Evolutionary conservation across 1,140 invertebrate genomes (phyloP), one percentile per base, ranked within the genome.

Genomic region (Grapholita molesta): DNA sequence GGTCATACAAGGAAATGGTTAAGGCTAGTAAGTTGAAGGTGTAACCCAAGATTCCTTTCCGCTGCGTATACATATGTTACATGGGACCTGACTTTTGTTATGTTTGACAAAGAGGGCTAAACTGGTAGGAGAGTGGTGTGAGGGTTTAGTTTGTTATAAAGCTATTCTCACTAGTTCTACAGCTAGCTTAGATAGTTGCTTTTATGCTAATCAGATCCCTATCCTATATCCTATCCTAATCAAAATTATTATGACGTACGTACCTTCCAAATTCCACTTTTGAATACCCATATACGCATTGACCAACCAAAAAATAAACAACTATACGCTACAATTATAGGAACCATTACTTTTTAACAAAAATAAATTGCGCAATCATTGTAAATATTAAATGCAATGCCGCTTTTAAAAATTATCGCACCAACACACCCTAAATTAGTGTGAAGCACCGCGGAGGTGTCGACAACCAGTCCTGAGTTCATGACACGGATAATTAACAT

Each of bases 401-500:
- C 18, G 18, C 15, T 48, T 48, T 48, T 38, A n/a, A 12, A 48
- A 48, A 48, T 21, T 21, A 48, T 21, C 42, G 21, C 7, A 1
- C 15, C 18, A 48, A 18, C 15, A 48, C 42, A 6, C 42, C 42
- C 3, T 48, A 48, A 48, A 21, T 48, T 48, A 21, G 42, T 9
- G 7, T n/a, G 35, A 38, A 38, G 8, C 35, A 23, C 23, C 4
- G 53, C 21, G 18, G 21, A 61, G 55, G 55, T 61, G 55, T 61
- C 25, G 15, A 18, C 42, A 48, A 48, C 42, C 23, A 28, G 24
- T 28, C n/a, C n/a, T n/a, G n/a, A n/a, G n/a, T n/a, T n/a, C 55
- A 61, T 61, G 55, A 61, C 55, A 61, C 55, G 25, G 55, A 61
- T 61, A 61, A 61, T 61, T 61, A 61, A 6, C 55, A 61, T 61